phyloP scores from a whole-genome alignment of 2,888 invertebrate species.

The Oscheius onirici region DNA sequence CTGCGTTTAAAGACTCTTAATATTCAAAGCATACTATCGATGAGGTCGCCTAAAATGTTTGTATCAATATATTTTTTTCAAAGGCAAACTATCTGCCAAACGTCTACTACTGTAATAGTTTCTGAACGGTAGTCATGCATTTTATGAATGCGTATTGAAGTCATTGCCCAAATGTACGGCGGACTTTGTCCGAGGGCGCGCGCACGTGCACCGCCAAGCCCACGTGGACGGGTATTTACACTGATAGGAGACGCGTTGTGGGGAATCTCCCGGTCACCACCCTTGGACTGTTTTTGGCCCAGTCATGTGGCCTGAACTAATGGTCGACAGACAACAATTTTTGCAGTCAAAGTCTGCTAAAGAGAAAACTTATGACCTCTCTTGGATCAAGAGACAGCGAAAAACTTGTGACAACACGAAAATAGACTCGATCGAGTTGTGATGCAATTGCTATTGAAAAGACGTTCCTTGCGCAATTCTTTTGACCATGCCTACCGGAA shows the following conservation, averaged over 20 bases:
- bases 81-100: no score
- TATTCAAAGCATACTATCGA: no score
- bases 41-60: no score
- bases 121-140: no score
- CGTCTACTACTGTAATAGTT: no score
- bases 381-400: no score
- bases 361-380: slow-evolving; percentile 10
- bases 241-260: slow-evolving; percentile 27
- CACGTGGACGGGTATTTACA: slow-evolving; percentile 36
- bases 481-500: slow-evolving; percentile 9
- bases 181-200: slow-evolving; percentile 43
- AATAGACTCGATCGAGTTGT: no score
- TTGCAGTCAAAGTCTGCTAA: slow-evolving; percentile 21
- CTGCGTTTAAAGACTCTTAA: no score
- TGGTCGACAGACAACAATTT: slow-evolving; percentile 4
- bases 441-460: no score
- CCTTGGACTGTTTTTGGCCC: slow-evolving; percentile 29
- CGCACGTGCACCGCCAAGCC: slow-evolving; percentile 41
- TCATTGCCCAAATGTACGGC: slow-evolving; percentile 15
- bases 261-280: slow-evolving; percentile 28
- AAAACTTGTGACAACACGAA: no score
- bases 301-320: slow-evolving; percentile 24
- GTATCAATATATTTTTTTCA: no score
- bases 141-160: not conserved
- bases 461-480: no score